These are phyloP conservation scores for Simalia tracyae DNA, from an alignment of 2,797 vertebrate species.

Conservation along the genomic window DNA sequence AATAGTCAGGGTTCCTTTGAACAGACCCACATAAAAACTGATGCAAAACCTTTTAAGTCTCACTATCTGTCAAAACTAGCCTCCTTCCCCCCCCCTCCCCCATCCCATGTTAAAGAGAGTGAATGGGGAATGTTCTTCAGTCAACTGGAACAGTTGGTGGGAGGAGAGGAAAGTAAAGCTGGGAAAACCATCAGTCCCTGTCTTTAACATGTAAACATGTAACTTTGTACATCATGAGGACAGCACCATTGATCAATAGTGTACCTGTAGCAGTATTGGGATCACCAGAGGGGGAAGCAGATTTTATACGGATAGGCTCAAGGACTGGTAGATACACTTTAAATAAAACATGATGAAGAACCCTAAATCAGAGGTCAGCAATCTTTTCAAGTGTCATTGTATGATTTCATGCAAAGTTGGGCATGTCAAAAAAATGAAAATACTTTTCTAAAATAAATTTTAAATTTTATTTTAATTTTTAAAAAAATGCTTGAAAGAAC, in stretches of 20 bases:
- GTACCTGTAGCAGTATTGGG: background rate
- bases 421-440: too few relatives aligned
- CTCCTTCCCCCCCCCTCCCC: background rate
- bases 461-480: too few relatives aligned
- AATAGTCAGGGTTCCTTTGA: background rate
- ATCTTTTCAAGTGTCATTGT: background rate
- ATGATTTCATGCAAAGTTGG: background rate
- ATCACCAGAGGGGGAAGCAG: background rate
- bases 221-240: background rate
- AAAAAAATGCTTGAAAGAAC: background rate
- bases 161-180: background rate
- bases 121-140: background rate
- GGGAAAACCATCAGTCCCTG: background rate
- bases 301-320: background rate
- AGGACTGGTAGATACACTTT: background rate
- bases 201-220: background rate
- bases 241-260: background rate
- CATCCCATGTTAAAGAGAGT: background rate
- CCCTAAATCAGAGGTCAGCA: background rate
- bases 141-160: background rate
- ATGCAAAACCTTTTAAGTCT: background rate
- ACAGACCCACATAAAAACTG: background rate
- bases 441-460: too few relatives aligned
- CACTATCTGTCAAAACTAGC: too few relatives aligned
- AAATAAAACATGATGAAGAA: background rate